Conservation (phyloP, 2,113 vertebrate genomes). For the Carollia perspicillata region DNA sequence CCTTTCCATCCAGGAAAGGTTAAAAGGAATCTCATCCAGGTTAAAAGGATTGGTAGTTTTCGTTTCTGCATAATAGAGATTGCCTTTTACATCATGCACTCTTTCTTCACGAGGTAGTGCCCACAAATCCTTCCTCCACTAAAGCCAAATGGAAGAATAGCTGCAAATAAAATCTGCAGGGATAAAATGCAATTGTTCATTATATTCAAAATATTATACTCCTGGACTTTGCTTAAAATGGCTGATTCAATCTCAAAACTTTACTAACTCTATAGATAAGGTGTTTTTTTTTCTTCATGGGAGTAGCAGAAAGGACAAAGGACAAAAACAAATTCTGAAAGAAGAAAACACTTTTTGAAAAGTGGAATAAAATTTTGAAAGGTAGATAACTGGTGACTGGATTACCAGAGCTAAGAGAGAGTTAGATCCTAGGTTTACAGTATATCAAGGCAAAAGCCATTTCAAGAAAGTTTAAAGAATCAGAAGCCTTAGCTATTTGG, state of each 20-base stretch:
- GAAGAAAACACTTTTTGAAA: neutral
- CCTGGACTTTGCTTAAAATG: neutral
- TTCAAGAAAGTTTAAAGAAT: neutral
- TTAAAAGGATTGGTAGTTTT: neutral
- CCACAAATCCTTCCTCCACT: neutral
- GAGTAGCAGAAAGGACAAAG: neutral
- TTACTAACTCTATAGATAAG: neutral
- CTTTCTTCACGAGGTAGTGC: neutral
- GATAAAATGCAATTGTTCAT: neutral
- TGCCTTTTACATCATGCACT: neutral
- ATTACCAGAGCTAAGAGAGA: neutral
- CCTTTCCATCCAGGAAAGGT: too few species aligned
- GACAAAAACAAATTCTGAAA: neutral
- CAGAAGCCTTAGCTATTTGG: neutral
- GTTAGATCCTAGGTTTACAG: neutral
- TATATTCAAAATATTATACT: neutral
- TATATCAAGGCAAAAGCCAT: neutral
- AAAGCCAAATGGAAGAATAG: neutral
- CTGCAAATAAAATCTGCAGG: neutral
- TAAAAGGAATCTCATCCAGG: too few species aligned
- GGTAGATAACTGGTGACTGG: neutral
- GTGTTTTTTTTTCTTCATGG: neutral
- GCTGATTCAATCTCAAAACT: neutral
- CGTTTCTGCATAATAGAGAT: neutral
- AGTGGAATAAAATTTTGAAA: neutral